Evolutionary conservation across 2,797 vertebrate genomes (phyloP).

Genomic region (Sitta carolinensis): DNA sequence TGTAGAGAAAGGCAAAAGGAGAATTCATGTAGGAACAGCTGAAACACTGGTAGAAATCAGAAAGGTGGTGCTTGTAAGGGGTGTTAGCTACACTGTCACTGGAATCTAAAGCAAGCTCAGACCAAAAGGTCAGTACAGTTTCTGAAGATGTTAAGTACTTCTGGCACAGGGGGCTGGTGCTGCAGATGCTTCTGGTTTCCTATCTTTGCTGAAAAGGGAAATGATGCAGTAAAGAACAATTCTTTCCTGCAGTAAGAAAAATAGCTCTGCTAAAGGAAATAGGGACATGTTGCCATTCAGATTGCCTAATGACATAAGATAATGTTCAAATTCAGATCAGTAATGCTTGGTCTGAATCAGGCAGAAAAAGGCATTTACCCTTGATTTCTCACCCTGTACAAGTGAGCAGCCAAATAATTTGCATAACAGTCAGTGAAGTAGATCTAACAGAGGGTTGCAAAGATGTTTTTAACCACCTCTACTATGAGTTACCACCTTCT

Average conservation of each 20-base stretch:
- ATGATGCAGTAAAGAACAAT: not conserved
- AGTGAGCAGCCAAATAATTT: not conserved
- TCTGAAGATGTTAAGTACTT: not conserved
- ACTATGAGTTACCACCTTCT: not conserved
- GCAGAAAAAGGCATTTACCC: not conserved
- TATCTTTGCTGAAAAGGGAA: not conserved
- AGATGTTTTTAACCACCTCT: not conserved
- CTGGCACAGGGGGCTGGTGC: not conserved
- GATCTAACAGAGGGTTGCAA: not conserved
- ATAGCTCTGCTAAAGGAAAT: not conserved
- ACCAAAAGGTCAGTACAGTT: not conserved
- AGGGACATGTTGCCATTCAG: not conserved
- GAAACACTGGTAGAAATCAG: not conserved
- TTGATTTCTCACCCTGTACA: not conserved
- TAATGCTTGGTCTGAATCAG: not conserved
- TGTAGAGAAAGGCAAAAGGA: not conserved
- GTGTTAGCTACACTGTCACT: not conserved
- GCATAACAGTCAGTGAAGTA: not conserved
- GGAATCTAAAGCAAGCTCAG: not conserved
- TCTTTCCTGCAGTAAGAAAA: not conserved
- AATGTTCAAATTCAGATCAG: constrained; percentile 23
- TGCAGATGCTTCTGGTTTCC: not conserved
- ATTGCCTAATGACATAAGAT: not conserved
- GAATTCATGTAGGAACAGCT: not conserved
- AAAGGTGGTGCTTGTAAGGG: not conserved